Percentiles rank a stretch among this genome's conserved stretches.
Conservation (phyloP, 2,888 invertebrate species). For the Athetis lepigone region DNA sequence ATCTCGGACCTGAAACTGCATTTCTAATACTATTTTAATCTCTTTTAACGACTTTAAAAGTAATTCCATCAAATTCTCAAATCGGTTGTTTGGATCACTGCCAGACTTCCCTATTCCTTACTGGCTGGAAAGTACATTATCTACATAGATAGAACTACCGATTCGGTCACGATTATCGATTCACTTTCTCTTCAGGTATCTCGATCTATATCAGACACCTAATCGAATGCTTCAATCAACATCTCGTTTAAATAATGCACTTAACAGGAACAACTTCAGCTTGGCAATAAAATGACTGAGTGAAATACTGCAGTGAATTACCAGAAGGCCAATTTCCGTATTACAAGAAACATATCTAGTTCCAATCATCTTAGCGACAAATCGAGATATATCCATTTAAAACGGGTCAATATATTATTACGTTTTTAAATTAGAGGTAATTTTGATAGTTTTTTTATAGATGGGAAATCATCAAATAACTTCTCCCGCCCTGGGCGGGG, state of each 20-base stretch:
- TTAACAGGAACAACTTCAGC: conserved; percentile 30
- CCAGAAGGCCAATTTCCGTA: not conserved
- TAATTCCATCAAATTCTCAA: conserved; percentile 25
- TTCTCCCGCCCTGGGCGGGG: too few species aligned
- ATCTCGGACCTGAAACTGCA: conserved; percentile 5
- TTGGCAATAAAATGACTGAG: conserved; percentile 9
- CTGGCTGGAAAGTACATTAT: conserved; percentile 52
- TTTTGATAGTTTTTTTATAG: too few species aligned
- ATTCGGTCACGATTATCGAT: conserved; percentile 70
- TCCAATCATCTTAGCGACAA: not conserved
- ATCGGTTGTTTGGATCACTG: conserved; percentile 21
- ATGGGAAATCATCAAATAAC: too few species aligned
- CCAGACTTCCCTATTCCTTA: conserved; percentile 48
- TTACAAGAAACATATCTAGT: not conserved
- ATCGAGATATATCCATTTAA: too few species aligned
- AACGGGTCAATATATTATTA: too few species aligned
- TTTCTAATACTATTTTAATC: conserved; percentile 17
- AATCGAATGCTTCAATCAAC: conserved; percentile 69
- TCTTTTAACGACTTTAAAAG: conserved; percentile 22
- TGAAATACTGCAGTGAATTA: not conserved
- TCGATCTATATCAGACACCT: conserved; percentile 64
- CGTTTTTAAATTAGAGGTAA: too few species aligned
- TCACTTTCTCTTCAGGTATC: conserved; percentile 74
- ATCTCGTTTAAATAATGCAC: conserved; percentile 52
- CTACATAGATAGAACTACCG: conserved; percentile 47